Conservation (phyloP, 1,140 invertebrate species). For the Grapholita molesta region DNA sequence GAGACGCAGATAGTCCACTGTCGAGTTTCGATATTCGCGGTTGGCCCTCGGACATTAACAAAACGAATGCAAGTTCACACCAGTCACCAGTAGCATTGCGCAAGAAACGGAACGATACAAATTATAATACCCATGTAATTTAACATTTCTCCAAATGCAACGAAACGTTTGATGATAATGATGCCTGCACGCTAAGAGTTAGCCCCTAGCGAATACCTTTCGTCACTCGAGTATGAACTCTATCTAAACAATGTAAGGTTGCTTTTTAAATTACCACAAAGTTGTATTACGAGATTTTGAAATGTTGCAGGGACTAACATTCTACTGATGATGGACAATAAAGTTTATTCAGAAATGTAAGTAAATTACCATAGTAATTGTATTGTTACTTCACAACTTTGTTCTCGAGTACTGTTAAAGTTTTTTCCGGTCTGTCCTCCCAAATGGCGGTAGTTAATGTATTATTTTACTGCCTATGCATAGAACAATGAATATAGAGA, state of each 20-base stretch:
- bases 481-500: not conserved
- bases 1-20: not conserved
- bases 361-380: slow-evolving; percentile 8
- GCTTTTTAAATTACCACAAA: not conserved
- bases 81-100: not conserved
- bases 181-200: not conserved
- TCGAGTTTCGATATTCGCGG: too few relatives aligned
- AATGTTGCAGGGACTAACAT: not conserved
- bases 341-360: slow-evolving; percentile 15
- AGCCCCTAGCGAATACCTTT: not conserved
- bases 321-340: slow-evolving; percentile 8
- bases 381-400: slow-evolving; percentile 15
- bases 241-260: not conserved
- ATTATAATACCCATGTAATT: slow-evolving; percentile 12
- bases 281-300: not conserved
- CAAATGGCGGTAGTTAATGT: not conserved
- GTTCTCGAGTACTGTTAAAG: not conserved
- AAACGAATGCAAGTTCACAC: not conserved
- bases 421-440: not conserved
- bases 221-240: not conserved
- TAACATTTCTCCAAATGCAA: slow-evolving; percentile 9
- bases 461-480: not conserved
- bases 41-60: not conserved
- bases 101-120: not conserved
- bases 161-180: slow-evolving; percentile 11